Evolutionary conservation across 2,797 vertebrate species (phyloP).

Genomic region (Furcifer pardalis): DNA sequence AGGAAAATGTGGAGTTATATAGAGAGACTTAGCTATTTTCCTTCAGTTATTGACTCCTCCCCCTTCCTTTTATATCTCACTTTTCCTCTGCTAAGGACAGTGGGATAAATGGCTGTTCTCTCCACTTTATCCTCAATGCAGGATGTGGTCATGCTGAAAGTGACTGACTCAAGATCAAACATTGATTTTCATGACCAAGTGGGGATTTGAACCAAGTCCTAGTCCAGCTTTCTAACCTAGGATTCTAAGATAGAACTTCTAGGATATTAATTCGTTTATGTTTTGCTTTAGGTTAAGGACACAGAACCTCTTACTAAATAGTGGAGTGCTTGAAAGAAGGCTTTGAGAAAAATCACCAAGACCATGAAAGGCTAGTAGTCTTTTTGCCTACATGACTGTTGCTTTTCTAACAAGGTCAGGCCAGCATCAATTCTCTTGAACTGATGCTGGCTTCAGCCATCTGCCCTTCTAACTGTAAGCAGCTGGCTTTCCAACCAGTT

Average conservation of each 20-base stretch:
- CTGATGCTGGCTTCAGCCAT: neutral
- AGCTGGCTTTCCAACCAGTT: neutral
- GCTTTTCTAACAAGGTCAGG: neutral
- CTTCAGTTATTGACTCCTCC: too few relatives aligned
- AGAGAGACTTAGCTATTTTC: neutral
- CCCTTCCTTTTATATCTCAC: too few relatives aligned
- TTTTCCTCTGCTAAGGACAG: too few relatives aligned
- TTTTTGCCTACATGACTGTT: neutral
- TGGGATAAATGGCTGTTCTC: too few relatives aligned
- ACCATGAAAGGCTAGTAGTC: neutral
- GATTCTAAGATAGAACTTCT: neutral
- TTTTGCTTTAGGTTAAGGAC: neutral
- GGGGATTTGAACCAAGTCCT: too few relatives aligned
- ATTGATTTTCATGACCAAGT: too few relatives aligned
- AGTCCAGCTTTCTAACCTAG: neutral
- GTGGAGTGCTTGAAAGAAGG: neutral
- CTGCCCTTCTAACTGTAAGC: neutral
- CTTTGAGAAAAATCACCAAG: neutral
- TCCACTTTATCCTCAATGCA: too few relatives aligned
- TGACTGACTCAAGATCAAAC: too few relatives aligned
- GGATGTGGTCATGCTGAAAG: too few relatives aligned
- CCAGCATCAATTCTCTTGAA: neutral
- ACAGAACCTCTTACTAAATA: neutral
- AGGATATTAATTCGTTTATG: neutral
- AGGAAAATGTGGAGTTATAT: neutral